These are phyloP conservation scores for Lacerta bilineata DNA, from an alignment of 2,797 vertebrate genomes.

Conservation along the genomic window DNA sequence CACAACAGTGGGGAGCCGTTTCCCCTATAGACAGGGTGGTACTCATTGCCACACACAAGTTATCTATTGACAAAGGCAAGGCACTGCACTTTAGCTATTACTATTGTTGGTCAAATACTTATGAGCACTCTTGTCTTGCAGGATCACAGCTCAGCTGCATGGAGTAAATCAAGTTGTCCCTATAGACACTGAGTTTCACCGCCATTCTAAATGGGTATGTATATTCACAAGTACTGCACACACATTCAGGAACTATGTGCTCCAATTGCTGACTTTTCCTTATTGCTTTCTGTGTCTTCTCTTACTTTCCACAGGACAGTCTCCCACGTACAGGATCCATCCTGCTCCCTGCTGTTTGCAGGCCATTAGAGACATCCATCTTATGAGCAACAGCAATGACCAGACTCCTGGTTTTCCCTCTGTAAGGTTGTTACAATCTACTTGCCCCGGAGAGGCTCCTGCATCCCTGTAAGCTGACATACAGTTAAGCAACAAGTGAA, in stretches of 20 bases:
- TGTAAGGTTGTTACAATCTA: background rate
- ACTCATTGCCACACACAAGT: background rate
- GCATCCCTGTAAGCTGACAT: background rate
- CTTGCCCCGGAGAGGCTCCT: background rate
- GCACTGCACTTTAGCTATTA: background rate
- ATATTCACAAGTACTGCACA: background rate
- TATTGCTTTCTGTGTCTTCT: background rate
- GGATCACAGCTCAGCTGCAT: constrained; percentile 1
- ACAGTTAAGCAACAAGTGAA: background rate
- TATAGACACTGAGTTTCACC: background rate
- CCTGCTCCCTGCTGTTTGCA: background rate
- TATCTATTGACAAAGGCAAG: background rate
- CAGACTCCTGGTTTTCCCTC: background rate
- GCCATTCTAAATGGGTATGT: background rate
- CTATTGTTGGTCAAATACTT: background rate
- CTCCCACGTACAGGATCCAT: background rate
- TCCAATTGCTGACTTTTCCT: background rate
- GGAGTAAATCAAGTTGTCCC: background rate
- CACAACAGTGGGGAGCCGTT: background rate
- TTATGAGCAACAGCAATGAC: background rate
- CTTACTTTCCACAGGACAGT: background rate
- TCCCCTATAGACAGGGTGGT: background rate
- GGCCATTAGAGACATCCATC: no score
- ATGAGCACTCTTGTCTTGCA: background rate
- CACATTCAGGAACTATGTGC: background rate